Evolutionary conservation across 37 sponge, comb jelly and placozoan genomes (phyloP).

Genomic region (Spongilla lacustris): DNA sequence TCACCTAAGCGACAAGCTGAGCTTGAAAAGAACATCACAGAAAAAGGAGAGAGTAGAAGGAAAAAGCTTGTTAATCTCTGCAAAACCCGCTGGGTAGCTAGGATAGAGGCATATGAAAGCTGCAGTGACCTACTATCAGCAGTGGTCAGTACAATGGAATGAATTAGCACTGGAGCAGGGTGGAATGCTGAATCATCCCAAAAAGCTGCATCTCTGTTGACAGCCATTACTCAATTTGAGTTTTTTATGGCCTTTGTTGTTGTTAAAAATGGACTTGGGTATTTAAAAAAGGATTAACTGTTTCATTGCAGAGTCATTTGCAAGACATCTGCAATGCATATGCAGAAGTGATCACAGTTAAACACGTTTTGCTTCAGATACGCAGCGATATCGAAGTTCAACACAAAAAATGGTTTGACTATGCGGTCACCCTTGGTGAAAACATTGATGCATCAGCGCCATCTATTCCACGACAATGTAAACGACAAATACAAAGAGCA

Average conservation of each 20-base stretch:
- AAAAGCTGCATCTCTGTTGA: conserved; percentile 21
- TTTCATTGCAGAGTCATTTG: conserved; percentile 39
- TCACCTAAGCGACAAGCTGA: conserved; percentile 33
- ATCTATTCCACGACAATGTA: conserved; percentile 45
- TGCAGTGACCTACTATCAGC: conserved; percentile 25
- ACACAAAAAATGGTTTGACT: conserved; percentile 21
- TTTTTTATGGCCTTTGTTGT: conserved; percentile 33
- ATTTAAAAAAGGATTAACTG: conserved; percentile 26
- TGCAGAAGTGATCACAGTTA: conserved; percentile 37
- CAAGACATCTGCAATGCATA: conserved; percentile 44
- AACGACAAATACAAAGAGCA: conserved; percentile 27
- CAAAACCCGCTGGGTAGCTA: conserved; percentile 46
- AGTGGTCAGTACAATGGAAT: conserved; percentile 19
- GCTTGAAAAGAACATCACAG: conserved; percentile 23
- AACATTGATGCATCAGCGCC: conserved; percentile 32
- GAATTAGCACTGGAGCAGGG: conserved; percentile 8
- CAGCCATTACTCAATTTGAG: conserved; percentile 28
- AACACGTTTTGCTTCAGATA: conserved; percentile 14
- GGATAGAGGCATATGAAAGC: conserved; percentile 49
- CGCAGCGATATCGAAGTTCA: conserved; percentile 21
- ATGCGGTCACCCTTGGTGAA: conserved; percentile 24
- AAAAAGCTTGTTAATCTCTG: conserved; percentile 37
- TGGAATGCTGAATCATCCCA: conserved; percentile 23
- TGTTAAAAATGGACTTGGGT: conserved; percentile 17
- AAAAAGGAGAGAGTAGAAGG: not conserved